Conservation (phyloP, 2,888 invertebrate species). For the Rugalucina vietnamica region DNA sequence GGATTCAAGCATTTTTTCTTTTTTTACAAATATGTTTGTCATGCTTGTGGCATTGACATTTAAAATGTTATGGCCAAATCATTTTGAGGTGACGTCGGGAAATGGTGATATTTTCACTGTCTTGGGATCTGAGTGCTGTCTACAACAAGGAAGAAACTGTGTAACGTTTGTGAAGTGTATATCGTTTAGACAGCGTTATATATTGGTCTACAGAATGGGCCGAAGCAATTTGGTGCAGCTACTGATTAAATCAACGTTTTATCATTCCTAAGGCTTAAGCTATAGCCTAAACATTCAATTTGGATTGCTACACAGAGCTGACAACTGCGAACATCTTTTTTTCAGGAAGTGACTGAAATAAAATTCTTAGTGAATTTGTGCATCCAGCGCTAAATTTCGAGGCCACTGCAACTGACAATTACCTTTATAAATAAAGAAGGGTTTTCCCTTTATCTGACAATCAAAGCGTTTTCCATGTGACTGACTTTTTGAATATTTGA, state of each 20-base stretch:
- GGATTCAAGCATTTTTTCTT: too few relatives aligned
- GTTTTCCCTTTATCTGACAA: neutral
- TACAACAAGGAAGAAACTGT: too few relatives aligned
- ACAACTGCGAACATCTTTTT: neutral
- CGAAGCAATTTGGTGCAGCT: neutral
- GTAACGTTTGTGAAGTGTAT: too few relatives aligned
- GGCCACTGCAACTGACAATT: neutral
- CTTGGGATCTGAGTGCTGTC: too few relatives aligned
- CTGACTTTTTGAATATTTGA: neutral
- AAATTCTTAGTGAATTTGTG: neutral
- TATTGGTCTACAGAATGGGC: neutral
- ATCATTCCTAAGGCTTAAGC: neutral
- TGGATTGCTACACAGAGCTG: neutral
- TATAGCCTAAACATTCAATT: neutral
- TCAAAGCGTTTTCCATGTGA: neutral
- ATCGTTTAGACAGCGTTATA: neutral
- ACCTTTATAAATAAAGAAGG: neutral
- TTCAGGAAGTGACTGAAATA: constrained; percentile 10
- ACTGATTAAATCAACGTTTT: neutral
- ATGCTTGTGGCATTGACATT: too few relatives aligned
- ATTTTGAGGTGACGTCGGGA: too few relatives aligned
- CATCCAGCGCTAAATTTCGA: neutral
- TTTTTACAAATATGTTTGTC: too few relatives aligned
- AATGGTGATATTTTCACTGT: too few relatives aligned
- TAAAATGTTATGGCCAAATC: too few relatives aligned